A percentile compares a stretch with the other conserved stretches of the same genome.
These are phyloP conservation scores for Elaeidobius kamerunicus DNA, from an alignment of 2,888 invertebrate genomes.

Conservation along the genomic window DNA sequence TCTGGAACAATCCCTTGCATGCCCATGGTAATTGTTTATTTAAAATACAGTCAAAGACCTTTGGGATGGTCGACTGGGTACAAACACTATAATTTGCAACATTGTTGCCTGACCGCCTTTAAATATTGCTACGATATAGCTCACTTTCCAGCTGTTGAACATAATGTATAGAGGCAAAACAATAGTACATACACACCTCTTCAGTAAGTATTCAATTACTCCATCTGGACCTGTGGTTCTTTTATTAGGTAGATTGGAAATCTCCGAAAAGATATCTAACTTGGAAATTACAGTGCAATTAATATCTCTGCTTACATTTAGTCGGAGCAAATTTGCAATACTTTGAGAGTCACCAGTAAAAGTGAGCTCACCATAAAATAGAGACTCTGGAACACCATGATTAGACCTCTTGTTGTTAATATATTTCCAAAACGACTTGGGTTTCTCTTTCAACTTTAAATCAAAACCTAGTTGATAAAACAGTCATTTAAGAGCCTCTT, in stretches of 20 bases:
- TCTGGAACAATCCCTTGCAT: background rate
- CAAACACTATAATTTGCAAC: background rate
- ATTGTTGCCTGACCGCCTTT: background rate
- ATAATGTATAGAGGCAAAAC: background rate
- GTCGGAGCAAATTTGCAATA: no score
- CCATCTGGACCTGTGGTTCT: background rate
- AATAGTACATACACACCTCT: background rate
- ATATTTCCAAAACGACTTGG: no score
- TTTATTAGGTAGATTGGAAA: background rate
- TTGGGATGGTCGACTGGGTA: background rate
- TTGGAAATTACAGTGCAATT: background rate
- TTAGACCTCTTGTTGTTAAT: no score
- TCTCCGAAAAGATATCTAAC: background rate
- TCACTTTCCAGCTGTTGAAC: background rate
- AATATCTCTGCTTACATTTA: no score
- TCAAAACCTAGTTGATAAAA: no score
- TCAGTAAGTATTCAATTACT: background rate
- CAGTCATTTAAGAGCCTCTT: no score
- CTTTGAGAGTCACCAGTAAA: no score
- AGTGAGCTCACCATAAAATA: no score
- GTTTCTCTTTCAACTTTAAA: no score
- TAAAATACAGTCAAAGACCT: background rate
- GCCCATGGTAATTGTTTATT: background rate
- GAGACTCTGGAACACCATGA: no score
- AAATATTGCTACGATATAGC: background rate